Evolutionary conservation across 2,888 invertebrate genomes (phyloP).

Genomic region (Ochlodes sylvanus): DNA sequence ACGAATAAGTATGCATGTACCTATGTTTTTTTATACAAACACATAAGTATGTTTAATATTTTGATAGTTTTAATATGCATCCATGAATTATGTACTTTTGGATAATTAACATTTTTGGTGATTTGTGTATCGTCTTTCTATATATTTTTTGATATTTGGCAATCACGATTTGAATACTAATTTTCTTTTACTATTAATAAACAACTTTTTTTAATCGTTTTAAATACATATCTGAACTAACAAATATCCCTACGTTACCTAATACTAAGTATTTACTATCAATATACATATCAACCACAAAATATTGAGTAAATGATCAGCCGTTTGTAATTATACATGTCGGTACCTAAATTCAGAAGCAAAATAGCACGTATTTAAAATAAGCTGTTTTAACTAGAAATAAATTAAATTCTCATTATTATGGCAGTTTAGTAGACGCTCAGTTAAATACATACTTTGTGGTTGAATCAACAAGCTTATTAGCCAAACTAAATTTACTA

Average conservation of each 20-base stretch:
- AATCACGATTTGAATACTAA: no score
- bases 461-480: conserved; percentile 15
- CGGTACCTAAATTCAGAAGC: not conserved
- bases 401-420: not conserved
- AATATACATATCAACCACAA: conserved; percentile 15
- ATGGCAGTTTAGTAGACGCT: not conserved
- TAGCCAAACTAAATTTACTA: not conserved
- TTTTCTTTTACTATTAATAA: no score
- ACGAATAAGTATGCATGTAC: no score
- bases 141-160: no score
- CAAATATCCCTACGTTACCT: conserved; percentile 20
- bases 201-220: conserved; percentile 3
- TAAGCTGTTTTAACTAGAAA: no score
- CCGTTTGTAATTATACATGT: not conserved
- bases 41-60: no score
- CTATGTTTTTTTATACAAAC: no score
- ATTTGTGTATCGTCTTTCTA: no score
- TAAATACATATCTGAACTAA: not conserved
- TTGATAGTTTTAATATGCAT: no score
- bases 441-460: conserved; percentile 18
- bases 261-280: not conserved
- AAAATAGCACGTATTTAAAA: no score
- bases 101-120: no score
- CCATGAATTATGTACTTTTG: no score
- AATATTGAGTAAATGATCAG: conserved; percentile 7